Base-by-base conservation (phyloP, 2,113 vertebrate species). In the Trogon surrucura region DNA sequence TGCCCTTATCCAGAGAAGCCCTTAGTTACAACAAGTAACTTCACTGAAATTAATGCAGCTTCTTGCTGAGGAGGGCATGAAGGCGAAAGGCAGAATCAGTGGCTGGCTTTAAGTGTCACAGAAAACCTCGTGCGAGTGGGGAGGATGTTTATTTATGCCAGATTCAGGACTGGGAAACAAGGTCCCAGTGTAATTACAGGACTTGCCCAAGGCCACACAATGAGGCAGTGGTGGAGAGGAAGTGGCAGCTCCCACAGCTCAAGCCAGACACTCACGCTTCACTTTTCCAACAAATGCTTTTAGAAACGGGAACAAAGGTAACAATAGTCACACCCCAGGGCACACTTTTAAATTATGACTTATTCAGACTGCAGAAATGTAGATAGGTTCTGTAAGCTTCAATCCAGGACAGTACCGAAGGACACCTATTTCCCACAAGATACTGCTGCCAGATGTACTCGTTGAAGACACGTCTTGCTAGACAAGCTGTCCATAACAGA, bases 191-290 rank as follows among this genome's bases (percentile, higher is more conserved):
- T 93, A 84, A 72, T 51, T 32, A 65, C 27, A 66, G 58, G 32
- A 58, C 18, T 78, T 64, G 74, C 41, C 65, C 36, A 75, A 72
- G 74, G 81, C 73, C 30, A 18, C 61, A 25, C 7, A 75, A 32
- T 3, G 36, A 58, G 34, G 34, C 17, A 27, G 53, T 51, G 36
- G 45, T 11, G 3, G 32, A 90, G 66, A 38, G 25, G 11, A 17
- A 36, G 62, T 16, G 48, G 64, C 69, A 36, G 75, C 65, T 90
- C 74, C 75, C 44, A 51, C 74, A 48, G 47, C 60, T 69, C 0
- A 0, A 91, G 50, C 13, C 78, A 74, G 65, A 34, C 0, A 0
- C 56, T 70, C 8, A 1, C 0, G 0, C 57, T 85, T 82, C 19
- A 2, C 82, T 87, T 65, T 79, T 61, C 38, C 56, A 85, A 61